Evolutionary conservation across 2,113 vertebrate species (phyloP), one percentile per base, ranked within the genome.

Genomic region (Lepus timidus): DNA sequence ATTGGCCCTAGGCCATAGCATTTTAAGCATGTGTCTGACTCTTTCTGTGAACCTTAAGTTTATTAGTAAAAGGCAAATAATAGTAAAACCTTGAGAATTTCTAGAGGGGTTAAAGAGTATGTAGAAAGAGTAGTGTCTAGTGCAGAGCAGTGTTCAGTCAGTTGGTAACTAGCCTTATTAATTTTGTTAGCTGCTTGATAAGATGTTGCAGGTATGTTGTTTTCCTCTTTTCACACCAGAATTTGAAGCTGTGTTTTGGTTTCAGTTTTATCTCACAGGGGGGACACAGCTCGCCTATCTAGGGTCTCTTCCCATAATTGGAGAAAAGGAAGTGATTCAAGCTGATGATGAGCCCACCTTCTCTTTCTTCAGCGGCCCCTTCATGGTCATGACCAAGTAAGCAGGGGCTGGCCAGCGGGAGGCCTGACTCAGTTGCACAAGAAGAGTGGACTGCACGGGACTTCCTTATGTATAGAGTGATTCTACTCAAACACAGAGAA

Each of bases 301-400:
- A 81, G 98, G 98, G 55, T 99, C 98, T 22, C 92, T 99, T 20
- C 99, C 99, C 0, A 89, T 99, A 62, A 98, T 98, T 88, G 96
- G 96, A 81, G 99, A 99, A 1, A 98, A 97, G 68, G 98, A 99
- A 4, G 90, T 99, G 87, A 76, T 96, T 9, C 98, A 98, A 96
- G 98, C 98, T 67, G 98, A 99, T 1, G 98, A 99, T 67, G 99
- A 99, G 39, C 96, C 98, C 6, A 94, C 97, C 0, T 98, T 98
- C 93, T 98, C 98, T 1, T 99, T 99, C 97, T 95, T 71, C 13
- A 98, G 98, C 87, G 99, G 98, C 67, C 98, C 99, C 3, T 98
- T 98, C 95, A 98, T 98, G 97, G 67, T 78, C 75, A 99, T 99
- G 99, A 99, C 98, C 96, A 99, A 99, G 99, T 99, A 97, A 98